Evolutionary conservation across 1,140 invertebrate species (phyloP).

Genomic region (Ylistrum balloti): DNA sequence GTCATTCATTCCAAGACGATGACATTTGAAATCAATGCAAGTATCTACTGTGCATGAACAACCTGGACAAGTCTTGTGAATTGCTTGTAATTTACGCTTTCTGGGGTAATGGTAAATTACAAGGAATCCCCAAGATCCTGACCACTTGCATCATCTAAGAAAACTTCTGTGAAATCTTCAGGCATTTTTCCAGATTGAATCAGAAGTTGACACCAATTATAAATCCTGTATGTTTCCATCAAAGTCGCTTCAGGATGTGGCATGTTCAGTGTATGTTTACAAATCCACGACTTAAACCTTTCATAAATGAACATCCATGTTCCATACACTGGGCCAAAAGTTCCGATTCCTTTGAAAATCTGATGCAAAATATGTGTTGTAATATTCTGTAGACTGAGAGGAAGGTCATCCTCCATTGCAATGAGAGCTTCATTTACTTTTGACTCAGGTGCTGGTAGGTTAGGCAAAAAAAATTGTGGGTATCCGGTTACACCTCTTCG

Average conservation of each 20-base stretch:
- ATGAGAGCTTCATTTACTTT: slow-evolving; percentile 15
- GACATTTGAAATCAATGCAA: not conserved
- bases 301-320: slow-evolving; percentile 21
- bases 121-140: not conserved
- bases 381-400: slow-evolving; percentile 8
- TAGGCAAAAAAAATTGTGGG: no score
- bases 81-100: not conserved
- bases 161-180: not conserved
- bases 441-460: slow-evolving; percentile 1
- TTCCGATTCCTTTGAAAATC: slow-evolving; percentile 10
- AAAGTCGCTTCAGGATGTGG: not conserved
- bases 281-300: slow-evolving; percentile 18
- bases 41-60: not conserved
- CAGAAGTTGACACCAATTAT: not conserved
- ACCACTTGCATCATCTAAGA: not conserved
- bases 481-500: no score
- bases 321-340: slow-evolving; percentile 39
- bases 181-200: slow-evolving; percentile 13
- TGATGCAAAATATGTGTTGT: slow-evolving; percentile 44
- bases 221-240: slow-evolving; percentile 20
- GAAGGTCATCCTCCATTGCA: not conserved
- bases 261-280: not conserved
- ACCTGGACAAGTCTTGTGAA: not conserved
- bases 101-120: not conserved
- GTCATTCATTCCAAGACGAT: not conserved